phyloP scores from a whole-genome alignment of 1,140 invertebrate genomes.

The Cotesia chilonis region DNA sequence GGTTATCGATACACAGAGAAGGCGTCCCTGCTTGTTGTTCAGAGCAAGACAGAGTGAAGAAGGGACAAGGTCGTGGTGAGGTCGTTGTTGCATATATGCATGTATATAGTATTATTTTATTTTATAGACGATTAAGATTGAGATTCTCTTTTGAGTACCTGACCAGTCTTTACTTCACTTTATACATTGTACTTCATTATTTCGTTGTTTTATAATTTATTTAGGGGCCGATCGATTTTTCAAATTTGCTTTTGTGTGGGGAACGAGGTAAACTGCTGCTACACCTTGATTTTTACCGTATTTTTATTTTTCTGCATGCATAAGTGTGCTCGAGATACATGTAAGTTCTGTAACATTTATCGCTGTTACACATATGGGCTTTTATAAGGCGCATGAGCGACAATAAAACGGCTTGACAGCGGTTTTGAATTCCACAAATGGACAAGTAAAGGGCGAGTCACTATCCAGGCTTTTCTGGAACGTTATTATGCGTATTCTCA shows the following conservation, averaged over 20 bases:
- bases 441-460: neutral
- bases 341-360: neutral
- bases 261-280: constrained; percentile 24
- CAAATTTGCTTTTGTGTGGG: neutral
- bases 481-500: constrained; percentile 9
- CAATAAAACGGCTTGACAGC: neutral
- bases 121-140: neutral
- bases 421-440: constrained; percentile 13
- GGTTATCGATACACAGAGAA: constrained; percentile 19
- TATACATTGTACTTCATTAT: too few species aligned
- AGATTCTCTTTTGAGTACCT: neutral
- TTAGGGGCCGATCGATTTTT: neutral
- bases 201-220: neutral
- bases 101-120: neutral
- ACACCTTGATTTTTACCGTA: neutral
- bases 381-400: neutral
- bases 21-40: constrained; percentile 3
- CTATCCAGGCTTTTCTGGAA: constrained; percentile 1
- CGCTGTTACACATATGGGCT: neutral
- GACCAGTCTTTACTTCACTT: too few species aligned
- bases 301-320: neutral
- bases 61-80: constrained; percentile 14
- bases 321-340: neutral
- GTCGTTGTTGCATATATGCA: neutral
- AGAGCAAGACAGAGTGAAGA: neutral